Evolutionary conservation across 2,888 invertebrate species (phyloP), one percentile per base, ranked within the genome.

Genomic region (Drosophila meridiana): DNA sequence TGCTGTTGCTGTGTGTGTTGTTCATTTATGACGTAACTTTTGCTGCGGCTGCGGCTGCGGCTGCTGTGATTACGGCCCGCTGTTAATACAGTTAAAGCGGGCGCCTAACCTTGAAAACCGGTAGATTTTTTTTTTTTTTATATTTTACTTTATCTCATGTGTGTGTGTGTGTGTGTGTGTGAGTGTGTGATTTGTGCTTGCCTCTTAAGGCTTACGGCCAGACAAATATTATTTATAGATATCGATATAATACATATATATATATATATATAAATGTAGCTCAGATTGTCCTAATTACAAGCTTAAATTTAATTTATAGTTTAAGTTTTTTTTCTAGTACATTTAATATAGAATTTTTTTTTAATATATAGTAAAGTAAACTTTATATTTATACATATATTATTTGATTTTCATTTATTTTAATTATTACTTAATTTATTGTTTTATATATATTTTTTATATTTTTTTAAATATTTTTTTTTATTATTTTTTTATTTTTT

Each of bases 11-110:
- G 78, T 78, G 67, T 70, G 75, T 59, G 68, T 62, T 75, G 80
- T 84, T 77, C 83, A 69, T 86, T 78, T 87, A 84, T 91, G 90
- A 91, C 91, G 90, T 91, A 91, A 91, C 90, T 84, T 80, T 73
- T 77, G 79, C 80, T 69, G 75, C 77, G 77, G 78, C 80, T 69
- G 74, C 76, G 64, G 73, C 69, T 59, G 59, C 72, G 70, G 81
- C 82, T 78, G 87, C 86, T 88, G 87, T 88, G 86, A 86, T 83
- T 87, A 80, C 89, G 82, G 83, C 76, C 82, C 84, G 83, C 79
- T 84, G 83, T 89, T 89, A 89, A 87, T 87, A 87, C 86, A 87
- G 86, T 87, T 87, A 89, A 87, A 87, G 83, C 85, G 73, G 71
- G 71, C 63, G 85, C 80, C 89, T 89, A 87, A 87, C 87, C 87